A percentile compares a stretch with the other conserved stretches of the same genome.
These are phyloP conservation scores for Diglossa cyanea DNA, from an alignment of 2,797 vertebrate genomes.

Conservation along the genomic window DNA sequence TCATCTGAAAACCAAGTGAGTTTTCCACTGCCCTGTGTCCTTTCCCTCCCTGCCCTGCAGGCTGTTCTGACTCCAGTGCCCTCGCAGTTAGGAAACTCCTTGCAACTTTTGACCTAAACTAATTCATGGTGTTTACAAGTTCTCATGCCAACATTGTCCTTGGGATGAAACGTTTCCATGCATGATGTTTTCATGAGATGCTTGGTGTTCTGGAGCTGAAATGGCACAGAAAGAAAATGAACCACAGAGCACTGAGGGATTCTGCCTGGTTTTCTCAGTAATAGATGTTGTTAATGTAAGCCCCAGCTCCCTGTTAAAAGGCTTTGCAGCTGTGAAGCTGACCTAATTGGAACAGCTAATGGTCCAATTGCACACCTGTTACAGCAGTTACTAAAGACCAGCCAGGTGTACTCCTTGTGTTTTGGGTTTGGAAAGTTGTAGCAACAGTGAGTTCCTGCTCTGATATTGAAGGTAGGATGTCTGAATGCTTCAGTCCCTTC, in stretches of 20 bases:
- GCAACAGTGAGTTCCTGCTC: not conserved
- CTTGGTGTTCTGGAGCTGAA: not conserved
- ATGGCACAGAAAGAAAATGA: not conserved
- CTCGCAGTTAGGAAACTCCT: not conserved
- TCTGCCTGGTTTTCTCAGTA: not conserved
- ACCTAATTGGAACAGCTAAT: not conserved
- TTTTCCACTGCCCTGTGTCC: not conserved
- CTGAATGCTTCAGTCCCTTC: not conserved
- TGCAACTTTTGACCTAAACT: not conserved
- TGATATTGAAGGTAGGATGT: not conserved
- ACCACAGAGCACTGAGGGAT: not conserved
- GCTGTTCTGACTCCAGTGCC: not conserved
- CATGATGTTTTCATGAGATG: not conserved
- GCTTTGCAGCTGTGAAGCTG: not conserved
- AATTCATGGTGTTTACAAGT: not conserved
- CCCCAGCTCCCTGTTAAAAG: not conserved
- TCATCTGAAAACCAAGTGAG: not conserved
- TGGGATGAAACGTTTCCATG: not conserved
- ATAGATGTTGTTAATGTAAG: rapidly evolving
- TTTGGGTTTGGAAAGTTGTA: not conserved
- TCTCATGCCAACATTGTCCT: not conserved
- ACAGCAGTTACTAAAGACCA: not conserved
- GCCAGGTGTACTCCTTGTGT: rapidly evolving
- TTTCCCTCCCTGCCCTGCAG: not conserved
- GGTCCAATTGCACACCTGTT: not conserved